Evolutionary conservation across 2,797 vertebrate genomes (phyloP).

Genomic region (Parambassis ranga): DNA sequence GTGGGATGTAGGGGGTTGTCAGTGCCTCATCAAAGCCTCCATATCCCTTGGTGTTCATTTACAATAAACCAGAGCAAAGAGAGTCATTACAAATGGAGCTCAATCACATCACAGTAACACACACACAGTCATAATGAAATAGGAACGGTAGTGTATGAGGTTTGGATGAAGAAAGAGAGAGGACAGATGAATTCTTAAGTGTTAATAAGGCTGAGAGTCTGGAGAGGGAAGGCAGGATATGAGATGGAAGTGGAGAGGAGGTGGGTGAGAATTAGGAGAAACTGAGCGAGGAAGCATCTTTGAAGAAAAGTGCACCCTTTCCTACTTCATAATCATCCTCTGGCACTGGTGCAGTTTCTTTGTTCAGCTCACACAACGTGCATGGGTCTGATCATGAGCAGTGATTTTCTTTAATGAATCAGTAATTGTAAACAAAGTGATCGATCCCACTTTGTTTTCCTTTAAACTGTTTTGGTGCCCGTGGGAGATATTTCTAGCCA

Average conservation of each 20-base stretch:
- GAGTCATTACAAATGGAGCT: conserved; percentile 31
- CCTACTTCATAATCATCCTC: conserved; percentile 27
- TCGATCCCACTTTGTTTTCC: neutral
- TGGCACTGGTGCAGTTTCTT: conserved; percentile 6
- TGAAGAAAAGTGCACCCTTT: conserved; percentile 49
- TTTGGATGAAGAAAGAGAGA: neutral
- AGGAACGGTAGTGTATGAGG: neutral
- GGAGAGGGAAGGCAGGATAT: conserved; percentile 1
- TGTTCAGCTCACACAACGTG: neutral
- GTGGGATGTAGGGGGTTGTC: conserved; percentile 52
- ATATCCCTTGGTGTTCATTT: conserved; percentile 6
- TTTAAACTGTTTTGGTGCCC: neutral
- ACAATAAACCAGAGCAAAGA: conserved; percentile 20
- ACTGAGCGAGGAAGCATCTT: conserved; percentile 1
- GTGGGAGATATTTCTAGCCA: neutral
- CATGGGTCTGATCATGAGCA: neutral
- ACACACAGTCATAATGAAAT: conserved; percentile 26
- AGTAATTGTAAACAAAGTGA: neutral
- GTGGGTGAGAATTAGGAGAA: neutral
- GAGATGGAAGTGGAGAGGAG: conserved; percentile 6
- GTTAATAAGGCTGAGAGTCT: conserved; percentile 32
- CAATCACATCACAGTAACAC: conserved; percentile 23
- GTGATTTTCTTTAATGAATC: conserved; percentile 3
- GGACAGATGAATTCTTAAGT: conserved; percentile 26
- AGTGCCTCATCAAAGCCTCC: conserved; percentile 33